Evolutionary conservation across 2,888 invertebrate species (phyloP), one percentile per base, ranked within the genome.

Genomic region (Congeria kusceri): DNA sequence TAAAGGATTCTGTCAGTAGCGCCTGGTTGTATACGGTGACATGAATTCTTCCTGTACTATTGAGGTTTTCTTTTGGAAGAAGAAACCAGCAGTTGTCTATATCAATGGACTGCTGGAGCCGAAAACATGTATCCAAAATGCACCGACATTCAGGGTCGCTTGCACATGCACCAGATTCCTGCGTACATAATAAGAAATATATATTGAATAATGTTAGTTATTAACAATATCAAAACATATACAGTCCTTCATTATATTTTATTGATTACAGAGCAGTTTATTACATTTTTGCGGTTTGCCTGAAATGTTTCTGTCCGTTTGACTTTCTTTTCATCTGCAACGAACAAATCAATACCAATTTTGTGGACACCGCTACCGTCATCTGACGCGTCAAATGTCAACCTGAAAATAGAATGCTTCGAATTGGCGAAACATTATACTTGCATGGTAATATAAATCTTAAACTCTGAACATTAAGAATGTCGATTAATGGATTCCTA

Each of bases 31-130:
- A 74, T 13, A 66, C 49, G 3, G 49, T 53, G 23, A 79, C 59
- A 15, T 23, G 32, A 1, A 79, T 23, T 13, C 4, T n/a, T 0
- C 59, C 79, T 13, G 63, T 53, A 11, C 46, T 62, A 63, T 75
- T 49, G 15, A 83, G 62, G 0, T 74, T 56, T 11, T 71, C 75
- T 61, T 83, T 84, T 0, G 80, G 56, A 2, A 83, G 80, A 23
- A 70, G 68, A 49, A 84, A 74, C 83, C 83, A 80, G 66, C 86
- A 86, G 53, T 86, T 83, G 56, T 84, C 76, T 20, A 84, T 64
- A 13, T 77, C 76, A 11, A 84, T 23, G 11, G 44, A 62, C 56
- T 80, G 74, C 2, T 69, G 28, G 3, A 44, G 64, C 18, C 67
- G 66, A 32, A 72, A 81, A 25, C 68, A 73, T 46, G 32, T 65